These are phyloP conservation scores for Cichlasoma orientale DNA, from an alignment of 2,797 vertebrate genomes.

Conservation along the genomic window DNA sequence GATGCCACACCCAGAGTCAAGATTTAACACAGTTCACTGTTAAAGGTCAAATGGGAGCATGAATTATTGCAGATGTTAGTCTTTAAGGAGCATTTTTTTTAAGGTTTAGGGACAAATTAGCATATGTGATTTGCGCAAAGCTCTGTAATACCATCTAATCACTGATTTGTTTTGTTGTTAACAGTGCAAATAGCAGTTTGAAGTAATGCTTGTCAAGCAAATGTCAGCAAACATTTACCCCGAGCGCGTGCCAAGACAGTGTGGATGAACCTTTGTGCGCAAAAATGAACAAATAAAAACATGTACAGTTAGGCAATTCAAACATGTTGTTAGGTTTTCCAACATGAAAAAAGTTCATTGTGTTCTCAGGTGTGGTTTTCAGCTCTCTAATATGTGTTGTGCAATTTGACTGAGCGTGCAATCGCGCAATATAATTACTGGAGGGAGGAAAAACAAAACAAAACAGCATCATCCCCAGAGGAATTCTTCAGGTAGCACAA, in stretches of 20 bases:
- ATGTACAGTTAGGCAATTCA: background rate
- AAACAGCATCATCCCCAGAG: background rate
- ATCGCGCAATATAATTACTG: background rate
- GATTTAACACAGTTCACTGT: background rate
- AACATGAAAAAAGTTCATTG: background rate
- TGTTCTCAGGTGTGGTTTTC: constrained; percentile 7
- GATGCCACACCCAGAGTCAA: background rate
- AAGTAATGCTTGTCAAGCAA: background rate
- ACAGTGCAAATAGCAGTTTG: background rate
- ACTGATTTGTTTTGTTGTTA: background rate
- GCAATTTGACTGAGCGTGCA: constrained; percentile 18
- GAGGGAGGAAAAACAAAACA: background rate
- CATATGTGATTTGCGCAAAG: background rate
- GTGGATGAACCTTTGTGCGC: background rate
- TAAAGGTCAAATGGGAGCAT: background rate
- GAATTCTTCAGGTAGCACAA: background rate
- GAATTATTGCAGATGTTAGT: background rate
- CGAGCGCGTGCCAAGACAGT: background rate
- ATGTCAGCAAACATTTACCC: background rate
- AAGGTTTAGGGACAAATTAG: background rate
- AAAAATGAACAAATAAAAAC: background rate
- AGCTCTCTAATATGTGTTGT: background rate
- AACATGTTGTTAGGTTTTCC: background rate
- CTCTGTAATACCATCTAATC: background rate
- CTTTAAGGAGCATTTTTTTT: background rate